Conservation (phyloP, 2,113 vertebrate species). For the Spizaetus ornatus region DNA sequence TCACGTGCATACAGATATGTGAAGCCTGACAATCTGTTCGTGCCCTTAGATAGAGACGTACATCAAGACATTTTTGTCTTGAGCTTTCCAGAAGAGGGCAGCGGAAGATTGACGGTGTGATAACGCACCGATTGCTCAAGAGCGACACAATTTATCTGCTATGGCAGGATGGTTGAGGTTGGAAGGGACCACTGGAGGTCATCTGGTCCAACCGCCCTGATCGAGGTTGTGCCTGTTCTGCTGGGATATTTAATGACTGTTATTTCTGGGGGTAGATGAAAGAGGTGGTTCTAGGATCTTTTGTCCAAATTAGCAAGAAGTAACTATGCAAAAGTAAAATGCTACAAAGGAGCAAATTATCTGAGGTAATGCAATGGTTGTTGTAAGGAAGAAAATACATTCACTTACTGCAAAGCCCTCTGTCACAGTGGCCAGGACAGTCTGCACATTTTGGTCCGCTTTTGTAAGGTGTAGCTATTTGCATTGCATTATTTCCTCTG, state of each 20-base stretch:
- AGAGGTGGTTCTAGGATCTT: neutral
- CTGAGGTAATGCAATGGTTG: neutral
- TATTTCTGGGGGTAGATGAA: neutral
- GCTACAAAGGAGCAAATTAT: neutral
- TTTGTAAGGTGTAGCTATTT: constrained; percentile 44
- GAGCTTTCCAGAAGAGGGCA: neutral
- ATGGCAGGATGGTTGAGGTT: neutral
- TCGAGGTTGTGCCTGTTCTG: neutral
- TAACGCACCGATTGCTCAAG: neutral
- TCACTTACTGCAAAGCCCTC: constrained; percentile 74
- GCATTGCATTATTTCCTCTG: constrained; percentile 59
- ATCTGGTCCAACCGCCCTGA: neutral
- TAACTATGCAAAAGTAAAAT: neutral
- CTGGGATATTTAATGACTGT: neutral
- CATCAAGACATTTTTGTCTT: neutral
- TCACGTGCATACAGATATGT: accelerated
- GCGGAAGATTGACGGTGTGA: neutral
- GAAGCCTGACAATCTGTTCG: neutral
- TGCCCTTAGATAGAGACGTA: no score
- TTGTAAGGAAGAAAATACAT: neutral
- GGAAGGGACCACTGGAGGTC: neutral
- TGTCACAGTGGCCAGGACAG: constrained; percentile 63
- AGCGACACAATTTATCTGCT: no score
- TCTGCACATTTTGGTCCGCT: constrained; percentile 39
- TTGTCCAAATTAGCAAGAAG: neutral